These are phyloP conservation scores for Anthonomus grandis DNA, from an alignment of 1,140 invertebrate species.

Conservation along the genomic window DNA sequence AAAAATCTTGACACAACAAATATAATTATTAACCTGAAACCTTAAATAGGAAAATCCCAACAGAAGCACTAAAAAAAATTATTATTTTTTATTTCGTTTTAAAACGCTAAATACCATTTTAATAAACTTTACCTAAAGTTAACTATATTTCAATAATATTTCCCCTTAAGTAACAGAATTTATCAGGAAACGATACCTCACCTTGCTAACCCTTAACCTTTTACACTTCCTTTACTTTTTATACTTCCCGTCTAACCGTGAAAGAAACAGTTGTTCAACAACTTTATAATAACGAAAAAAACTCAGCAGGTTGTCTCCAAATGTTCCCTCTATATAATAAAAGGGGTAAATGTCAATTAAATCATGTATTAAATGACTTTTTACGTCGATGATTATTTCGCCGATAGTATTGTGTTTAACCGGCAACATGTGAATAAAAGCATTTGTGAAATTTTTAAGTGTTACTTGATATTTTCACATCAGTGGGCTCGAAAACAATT, in stretches of 20 bases:
- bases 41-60: too few relatives aligned
- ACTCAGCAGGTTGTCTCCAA: slow-evolving; percentile 25
- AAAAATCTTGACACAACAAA: too few relatives aligned
- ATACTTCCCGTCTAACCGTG: not conserved
- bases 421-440: slow-evolving; percentile 16
- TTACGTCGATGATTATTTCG: slow-evolving; percentile 4
- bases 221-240: slow-evolving; percentile 19
- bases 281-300: slow-evolving; percentile 18
- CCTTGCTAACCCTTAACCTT: too few relatives aligned
- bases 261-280: slow-evolving; percentile 17
- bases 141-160: too few relatives aligned
- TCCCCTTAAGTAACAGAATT: too few relatives aligned
- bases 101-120: too few relatives aligned
- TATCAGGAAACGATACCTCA: too few relatives aligned
- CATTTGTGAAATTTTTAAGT: slow-evolving; percentile 27
- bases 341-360: slow-evolving; percentile 22
- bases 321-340: slow-evolving; percentile 19
- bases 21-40: too few relatives aligned
- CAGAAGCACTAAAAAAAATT: too few relatives aligned
- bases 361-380: slow-evolving; percentile 27
- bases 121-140: too few relatives aligned
- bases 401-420: slow-evolving; percentile 13
- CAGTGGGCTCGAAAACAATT: slow-evolving; percentile 31
- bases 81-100: too few relatives aligned
- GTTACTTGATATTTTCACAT: slow-evolving; percentile 36